phyloP scores from a whole-genome alignment of 1,140 invertebrate species.

The Bombus turneri region DNA sequence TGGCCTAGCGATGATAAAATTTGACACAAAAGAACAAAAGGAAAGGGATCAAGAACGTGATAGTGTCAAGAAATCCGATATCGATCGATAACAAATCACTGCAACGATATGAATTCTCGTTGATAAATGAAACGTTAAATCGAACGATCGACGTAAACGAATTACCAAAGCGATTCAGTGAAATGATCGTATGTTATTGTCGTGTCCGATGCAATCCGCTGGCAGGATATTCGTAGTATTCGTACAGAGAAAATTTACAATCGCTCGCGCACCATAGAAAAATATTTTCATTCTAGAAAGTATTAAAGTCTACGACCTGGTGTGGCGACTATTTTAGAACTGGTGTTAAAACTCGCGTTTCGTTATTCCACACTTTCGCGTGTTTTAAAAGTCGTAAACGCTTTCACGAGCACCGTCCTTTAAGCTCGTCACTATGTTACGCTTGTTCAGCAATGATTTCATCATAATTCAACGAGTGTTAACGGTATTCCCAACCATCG shows the following conservation, averaged over 20 bases:
- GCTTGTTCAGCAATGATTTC: conserved; percentile 5
- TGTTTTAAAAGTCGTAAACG: conserved; percentile 42
- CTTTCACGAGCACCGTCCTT: conserved; percentile 41
- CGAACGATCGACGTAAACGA: background rate
- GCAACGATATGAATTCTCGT: conserved; percentile 6
- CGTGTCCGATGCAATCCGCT: background rate
- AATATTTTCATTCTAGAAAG: conserved; percentile 8
- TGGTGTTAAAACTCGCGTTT: conserved; percentile 18
- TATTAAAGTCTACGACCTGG: background rate
- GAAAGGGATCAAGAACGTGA: background rate
- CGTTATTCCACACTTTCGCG: conserved; percentile 36
- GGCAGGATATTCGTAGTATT: background rate
- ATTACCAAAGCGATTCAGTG: background rate
- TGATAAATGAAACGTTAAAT: background rate
- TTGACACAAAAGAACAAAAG: background rate
- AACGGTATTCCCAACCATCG: background rate
- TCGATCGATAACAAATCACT: conserved; percentile 18
- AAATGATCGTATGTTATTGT: background rate
- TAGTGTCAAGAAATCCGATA: background rate
- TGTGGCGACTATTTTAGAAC: background rate
- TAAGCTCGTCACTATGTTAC: conserved; percentile 7
- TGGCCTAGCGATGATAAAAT: background rate
- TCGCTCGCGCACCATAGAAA: background rate
- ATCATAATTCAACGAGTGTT: conserved; percentile 32
- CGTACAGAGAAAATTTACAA: conserved; percentile 13